Conservation (phyloP, 2,113 vertebrate genomes). For the Bujurquina vittata region DNA sequence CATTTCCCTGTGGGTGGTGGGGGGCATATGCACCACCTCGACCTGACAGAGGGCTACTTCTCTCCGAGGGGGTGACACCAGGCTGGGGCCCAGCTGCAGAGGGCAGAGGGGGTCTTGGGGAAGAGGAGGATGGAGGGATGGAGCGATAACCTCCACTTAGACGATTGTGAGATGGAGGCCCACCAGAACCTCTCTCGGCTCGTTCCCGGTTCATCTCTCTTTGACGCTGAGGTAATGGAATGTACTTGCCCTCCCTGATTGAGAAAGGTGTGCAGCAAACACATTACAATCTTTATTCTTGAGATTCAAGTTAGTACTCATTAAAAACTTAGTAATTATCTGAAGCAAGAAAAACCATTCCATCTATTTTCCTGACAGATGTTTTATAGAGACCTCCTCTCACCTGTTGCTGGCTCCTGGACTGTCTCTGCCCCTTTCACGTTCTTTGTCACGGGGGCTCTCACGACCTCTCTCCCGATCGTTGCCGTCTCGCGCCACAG, state of each 20-base stretch:
- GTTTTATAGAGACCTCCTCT: background rate
- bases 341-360: background rate
- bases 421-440: slow-evolving; percentile 74
- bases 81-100: slow-evolving; percentile 73
- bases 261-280: slow-evolving; percentile 8
- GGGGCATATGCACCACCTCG: slow-evolving; percentile 72
- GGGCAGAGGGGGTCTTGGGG: slow-evolving; percentile 68
- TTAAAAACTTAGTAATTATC: accelerated
- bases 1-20: slow-evolving; percentile 85
- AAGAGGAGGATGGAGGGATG: slow-evolving; percentile 68
- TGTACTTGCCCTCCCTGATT: slow-evolving; percentile 88
- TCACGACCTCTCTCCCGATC: slow-evolving; percentile 75
- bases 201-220: slow-evolving; percentile 82
- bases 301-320: background rate
- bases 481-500: slow-evolving; percentile 83
- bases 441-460: slow-evolving; percentile 73
- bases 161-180: slow-evolving; percentile 74
- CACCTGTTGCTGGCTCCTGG: slow-evolving; percentile 76
- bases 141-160: slow-evolving; percentile 74
- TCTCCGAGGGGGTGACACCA: slow-evolving; percentile 70
- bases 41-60: slow-evolving; percentile 78
- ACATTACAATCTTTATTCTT: background rate
- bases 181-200: slow-evolving; percentile 63
- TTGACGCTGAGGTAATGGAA: slow-evolving; percentile 88
- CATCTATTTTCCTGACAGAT: background rate